phyloP scores from a whole-genome alignment of 2,888 invertebrate genomes.

The Hypselothyrea guttata region DNA sequence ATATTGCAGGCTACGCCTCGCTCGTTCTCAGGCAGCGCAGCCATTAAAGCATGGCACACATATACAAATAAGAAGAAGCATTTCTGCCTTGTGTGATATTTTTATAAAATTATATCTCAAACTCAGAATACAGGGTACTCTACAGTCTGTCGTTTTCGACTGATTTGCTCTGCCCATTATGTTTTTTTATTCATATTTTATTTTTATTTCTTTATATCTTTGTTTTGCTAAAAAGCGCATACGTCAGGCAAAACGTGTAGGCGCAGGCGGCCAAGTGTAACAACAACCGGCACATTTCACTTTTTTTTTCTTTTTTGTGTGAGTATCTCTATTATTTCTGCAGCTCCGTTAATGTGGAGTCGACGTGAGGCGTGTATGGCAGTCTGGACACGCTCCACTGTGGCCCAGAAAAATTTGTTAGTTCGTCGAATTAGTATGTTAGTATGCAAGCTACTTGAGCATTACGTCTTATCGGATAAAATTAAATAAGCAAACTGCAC shows the following conservation, averaged over 20 bases:
- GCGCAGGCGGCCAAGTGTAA: conserved; percentile 63
- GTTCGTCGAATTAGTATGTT: conserved; percentile 46
- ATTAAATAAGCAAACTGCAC: conserved; percentile 61
- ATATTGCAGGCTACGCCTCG: no score
- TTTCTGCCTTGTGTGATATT: no score
- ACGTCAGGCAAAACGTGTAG: conserved; percentile 54
- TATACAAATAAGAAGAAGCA: no score
- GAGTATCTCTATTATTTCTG: conserved; percentile 3
- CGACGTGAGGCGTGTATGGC: conserved; percentile 65
- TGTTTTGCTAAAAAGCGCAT: conserved; percentile 56
- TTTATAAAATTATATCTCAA: no score
- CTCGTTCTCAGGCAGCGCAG: no score
- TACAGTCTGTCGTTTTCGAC: no score
- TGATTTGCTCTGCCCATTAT: no score
- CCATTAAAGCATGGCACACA: no score
- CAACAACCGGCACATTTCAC: conserved; percentile 60
- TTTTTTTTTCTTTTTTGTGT: conserved; percentile 46
- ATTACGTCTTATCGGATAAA: conserved; percentile 69
- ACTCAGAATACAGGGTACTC: no score
- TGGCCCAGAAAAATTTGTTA: conserved; percentile 65
- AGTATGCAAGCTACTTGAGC: conserved; percentile 57
- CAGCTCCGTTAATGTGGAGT: conserved; percentile 36
- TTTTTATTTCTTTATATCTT: conserved; percentile 11
- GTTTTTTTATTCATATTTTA: no score
- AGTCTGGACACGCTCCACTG: conserved; percentile 71